Evolutionary conservation across 2,113 vertebrate species (phyloP).

Genomic region (Tricholaema leucomelas): DNA sequence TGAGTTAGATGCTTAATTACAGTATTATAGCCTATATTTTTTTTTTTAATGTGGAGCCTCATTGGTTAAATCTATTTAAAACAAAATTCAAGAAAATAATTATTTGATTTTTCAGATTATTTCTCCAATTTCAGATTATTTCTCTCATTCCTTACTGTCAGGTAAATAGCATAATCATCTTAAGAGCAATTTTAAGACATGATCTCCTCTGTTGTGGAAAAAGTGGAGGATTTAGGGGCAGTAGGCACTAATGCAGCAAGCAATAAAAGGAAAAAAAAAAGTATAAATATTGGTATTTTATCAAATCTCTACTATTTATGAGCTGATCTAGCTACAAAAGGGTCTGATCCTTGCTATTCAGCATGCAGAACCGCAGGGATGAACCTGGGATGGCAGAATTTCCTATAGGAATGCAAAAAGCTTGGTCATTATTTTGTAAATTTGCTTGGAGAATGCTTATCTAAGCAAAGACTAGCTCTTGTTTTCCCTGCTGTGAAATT

Average conservation of each 20-base stretch:
- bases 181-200: background rate
- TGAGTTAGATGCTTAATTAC: background rate
- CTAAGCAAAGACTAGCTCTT: background rate
- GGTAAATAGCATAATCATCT: background rate
- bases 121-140: slow-evolving; percentile 11
- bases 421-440: background rate
- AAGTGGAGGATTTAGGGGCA: rapidly evolving
- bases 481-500: background rate
- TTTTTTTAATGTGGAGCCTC: background rate
- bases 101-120: slow-evolving; percentile 3
- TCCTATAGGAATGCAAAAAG: background rate
- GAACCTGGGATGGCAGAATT: background rate
- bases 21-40: background rate
- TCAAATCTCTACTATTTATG: background rate
- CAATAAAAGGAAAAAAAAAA: background rate
- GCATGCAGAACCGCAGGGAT: background rate
- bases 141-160: background rate
- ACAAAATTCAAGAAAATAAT: background rate
- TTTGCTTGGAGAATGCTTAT: background rate
- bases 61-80: background rate
- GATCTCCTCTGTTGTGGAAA: background rate
- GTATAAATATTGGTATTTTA: background rate
- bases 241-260: background rate
- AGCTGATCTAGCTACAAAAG: background rate
- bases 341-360: background rate